These are phyloP conservation scores for Amiota minor DNA, from an alignment of 2,888 invertebrate genomes.

Conservation along the genomic window DNA sequence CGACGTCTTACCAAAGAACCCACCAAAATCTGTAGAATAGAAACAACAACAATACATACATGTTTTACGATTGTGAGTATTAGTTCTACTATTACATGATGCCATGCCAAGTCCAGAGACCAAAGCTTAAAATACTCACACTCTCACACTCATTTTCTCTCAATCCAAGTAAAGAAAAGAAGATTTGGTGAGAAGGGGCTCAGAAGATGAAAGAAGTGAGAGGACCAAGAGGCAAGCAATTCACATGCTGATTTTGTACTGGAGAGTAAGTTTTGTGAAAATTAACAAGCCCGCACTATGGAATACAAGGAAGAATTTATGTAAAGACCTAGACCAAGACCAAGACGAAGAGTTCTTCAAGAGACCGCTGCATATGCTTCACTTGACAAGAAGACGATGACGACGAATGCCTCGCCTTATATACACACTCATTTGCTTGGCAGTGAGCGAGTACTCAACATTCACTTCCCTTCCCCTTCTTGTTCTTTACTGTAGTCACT, in stretches of 20 bases:
- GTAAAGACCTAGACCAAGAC: neutral
- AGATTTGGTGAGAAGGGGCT: neutral
- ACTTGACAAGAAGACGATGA: conserved; percentile 41
- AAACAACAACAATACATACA: conserved; percentile 21
- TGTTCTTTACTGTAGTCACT: conserved; percentile 47
- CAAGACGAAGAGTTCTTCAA: neutral
- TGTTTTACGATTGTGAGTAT: conserved; percentile 17
- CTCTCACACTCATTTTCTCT: no score
- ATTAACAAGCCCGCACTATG: conserved; percentile 29
- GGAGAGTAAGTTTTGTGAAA: conserved; percentile 28
- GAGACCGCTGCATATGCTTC: conserved; percentile 53
- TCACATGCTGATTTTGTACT: neutral
- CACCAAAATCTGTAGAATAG: conserved; percentile 30
- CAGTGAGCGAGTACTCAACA: neutral
- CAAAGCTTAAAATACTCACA: neutral
- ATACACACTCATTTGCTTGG: conserved; percentile 7
- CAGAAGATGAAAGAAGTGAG: no score
- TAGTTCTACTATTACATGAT: neutral
- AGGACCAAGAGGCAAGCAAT: no score
- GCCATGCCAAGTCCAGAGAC: neutral
- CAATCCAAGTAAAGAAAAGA: neutral
- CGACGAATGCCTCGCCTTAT: neutral
- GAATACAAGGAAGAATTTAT: neutral
- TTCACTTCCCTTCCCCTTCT: conserved; percentile 41
- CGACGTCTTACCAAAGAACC: conserved; percentile 25